Evolutionary conservation across 1,140 invertebrate species (phyloP).

Genomic region (Penaeus japonicus): DNA sequence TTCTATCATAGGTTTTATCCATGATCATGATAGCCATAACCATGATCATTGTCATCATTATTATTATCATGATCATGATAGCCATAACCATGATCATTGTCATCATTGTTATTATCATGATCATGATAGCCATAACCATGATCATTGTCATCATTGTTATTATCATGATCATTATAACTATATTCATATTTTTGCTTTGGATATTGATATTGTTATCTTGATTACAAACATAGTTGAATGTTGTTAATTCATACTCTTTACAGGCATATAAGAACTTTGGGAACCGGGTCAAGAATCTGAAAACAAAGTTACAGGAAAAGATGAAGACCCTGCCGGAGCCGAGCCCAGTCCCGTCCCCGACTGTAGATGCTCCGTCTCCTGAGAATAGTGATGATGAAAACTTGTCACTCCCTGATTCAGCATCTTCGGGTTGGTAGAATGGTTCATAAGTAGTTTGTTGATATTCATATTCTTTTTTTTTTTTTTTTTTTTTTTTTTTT

Average conservation of each 20-base stretch:
- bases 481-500: neutral
- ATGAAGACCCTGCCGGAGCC: conserved; percentile 69
- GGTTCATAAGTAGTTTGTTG: neutral
- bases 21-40: no score
- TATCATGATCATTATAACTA: no score
- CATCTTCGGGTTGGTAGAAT: neutral
- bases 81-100: no score
- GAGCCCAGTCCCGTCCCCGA: conserved; percentile 73
- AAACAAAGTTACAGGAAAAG: conserved; percentile 84
- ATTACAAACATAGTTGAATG: neutral
- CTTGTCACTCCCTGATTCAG: conserved; percentile 38
- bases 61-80: no score
- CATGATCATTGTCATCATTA: no score
- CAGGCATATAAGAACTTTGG: conserved; percentile 94
- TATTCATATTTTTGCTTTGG: no score
- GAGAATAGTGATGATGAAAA: conserved; percentile 61
- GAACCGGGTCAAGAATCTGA: conserved; percentile 81
- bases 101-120: neutral
- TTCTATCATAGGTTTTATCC: no score
- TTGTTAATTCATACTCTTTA: conserved; percentile 47
- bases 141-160: no score
- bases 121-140: neutral
- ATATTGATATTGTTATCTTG: neutral
- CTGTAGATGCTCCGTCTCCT: conserved; percentile 76
- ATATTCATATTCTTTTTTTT: neutral